A percentile compares a stretch with the other conserved stretches of the same genome.
Evolutionary conservation across 1,140 invertebrate genomes (phyloP).

Genomic region (Papilio polytes): DNA sequence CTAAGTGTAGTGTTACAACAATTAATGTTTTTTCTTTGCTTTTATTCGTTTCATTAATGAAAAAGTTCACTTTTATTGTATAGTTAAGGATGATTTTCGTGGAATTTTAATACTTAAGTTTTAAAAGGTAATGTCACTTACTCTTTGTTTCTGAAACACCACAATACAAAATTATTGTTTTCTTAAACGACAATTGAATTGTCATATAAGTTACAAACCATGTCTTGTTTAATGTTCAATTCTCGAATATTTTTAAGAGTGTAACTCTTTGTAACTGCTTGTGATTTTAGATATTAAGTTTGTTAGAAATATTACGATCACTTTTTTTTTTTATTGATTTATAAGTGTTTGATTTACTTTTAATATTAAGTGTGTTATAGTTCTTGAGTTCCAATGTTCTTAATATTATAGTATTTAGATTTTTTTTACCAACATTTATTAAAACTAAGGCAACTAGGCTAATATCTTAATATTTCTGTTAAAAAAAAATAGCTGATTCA

Average conservation of each 20-base stretch:
- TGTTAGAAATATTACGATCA: background rate
- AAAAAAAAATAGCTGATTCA: no score
- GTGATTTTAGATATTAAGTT: background rate
- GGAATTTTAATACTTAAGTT: no score
- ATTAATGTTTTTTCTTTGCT: no score
- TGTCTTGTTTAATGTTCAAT: background rate
- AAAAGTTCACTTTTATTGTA: no score
- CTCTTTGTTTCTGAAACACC: no score
- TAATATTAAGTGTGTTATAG: background rate
- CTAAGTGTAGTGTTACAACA: no score
- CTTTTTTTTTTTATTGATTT: background rate
- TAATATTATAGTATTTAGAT: background rate
- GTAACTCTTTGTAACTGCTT: background rate
- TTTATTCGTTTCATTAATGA: no score
- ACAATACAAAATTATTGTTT: no score
- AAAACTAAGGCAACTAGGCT: background rate
- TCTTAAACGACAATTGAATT: no score
- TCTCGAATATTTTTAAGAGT: background rate
- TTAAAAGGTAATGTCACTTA: no score
- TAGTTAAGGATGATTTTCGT: no score
- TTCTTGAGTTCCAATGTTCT: background rate
- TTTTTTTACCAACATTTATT: background rate
- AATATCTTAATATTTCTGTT: background rate
- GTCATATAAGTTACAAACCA: no score
- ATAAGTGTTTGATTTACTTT: background rate